Base-by-base conservation (phyloP, 2,888 invertebrate genomes). In the Eulithis testata region DNA sequence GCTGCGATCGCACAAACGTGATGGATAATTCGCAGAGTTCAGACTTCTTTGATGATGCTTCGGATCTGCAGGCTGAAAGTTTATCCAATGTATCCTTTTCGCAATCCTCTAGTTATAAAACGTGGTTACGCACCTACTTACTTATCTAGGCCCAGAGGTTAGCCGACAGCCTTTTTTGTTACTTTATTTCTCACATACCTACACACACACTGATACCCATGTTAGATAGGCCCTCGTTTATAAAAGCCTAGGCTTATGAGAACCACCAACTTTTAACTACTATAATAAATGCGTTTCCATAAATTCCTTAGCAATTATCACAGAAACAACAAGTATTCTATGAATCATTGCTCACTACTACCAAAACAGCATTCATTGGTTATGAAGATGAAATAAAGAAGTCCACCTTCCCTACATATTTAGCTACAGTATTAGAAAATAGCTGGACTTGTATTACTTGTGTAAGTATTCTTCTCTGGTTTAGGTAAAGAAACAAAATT, bases 11-110 rank as follows among this genome's bases (percentile, higher is more conserved):
- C 4, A 21, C 49, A 9, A 21, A 11, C 21, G 37, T 52, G 27
- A 89, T 89, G 89, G 81, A 89, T 67, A 76, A 86, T 70, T 89
- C 89, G 11, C 86, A 86, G 63, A 86, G 81, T 70, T 88, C 87
- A 0, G 85, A 87, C 61, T 77, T 83, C 58, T 81, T 86, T 59
- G 82, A 83, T 1, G 81, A 83, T 64, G 78, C 72, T 40, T 74
- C 74, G 11, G 77, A 78, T 75, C 76, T 61, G 70, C 55, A 68
- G 71, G 74, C 50, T 69, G 71, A 76, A 66, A 79, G 76, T 63
- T 67, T 70, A 56, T 51, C 66, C 12, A 72, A 63, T 70, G 88
- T 88, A 88, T 88, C 85, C 87, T 84, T 83, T 84, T 70, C 12
- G 5, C 8, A 8, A 40, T 40, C 40, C 40, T 45, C 12, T 44